Evolutionary conservation across 2,113 vertebrate species (phyloP), one percentile per base, ranked within the genome.

Genomic region (Cyanoderma ruficeps): DNA sequence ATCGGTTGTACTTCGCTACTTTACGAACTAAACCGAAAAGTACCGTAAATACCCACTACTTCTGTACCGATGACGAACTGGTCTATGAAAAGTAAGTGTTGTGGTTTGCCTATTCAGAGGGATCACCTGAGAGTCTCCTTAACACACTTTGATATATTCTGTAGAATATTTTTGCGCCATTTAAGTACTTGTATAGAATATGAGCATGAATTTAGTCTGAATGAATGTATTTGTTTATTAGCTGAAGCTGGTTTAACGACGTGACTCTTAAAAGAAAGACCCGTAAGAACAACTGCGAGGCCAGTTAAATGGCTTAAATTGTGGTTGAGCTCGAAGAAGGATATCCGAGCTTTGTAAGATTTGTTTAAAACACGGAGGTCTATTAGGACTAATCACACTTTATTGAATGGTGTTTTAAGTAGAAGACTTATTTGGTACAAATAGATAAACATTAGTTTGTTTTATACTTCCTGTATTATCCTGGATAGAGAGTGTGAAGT

Each of bases 51-150:
- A 99, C 98, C 3, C 99, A 99, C 97, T 99, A 99, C 97, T 99
- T 99, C 98, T 99, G 98, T 97, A 99, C 99, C 2, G 99, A 99
- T 33, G 99, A 99, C 64, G 99, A 99, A 82, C 98, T 99, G 93
- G 95, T 99, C 69, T 99, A 99, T 93, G 99, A 99, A 87, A 99
- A 99, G 99, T 99, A 98, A 99, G 98, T 98, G 69, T 42, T 41
- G 44, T 13, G 37, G 8, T 61, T 53, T 44, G 33, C 27, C 0
- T 17, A 2, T 28, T 74, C 12, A 2, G 3, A 53, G 47, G 7
- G 16, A 21, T 75, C 35, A 2, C 61, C 14, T 7, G 42, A 57
- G 47, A 23, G 25, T 39, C 33, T 52, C 47, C 41, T 30, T 50
- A n/a, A 8, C 42, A 4, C 30, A 0, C 52, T 68, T 31, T 1